Evolutionary conservation across 2,888 invertebrate species (phyloP).

Genomic region (Drosophila hamatofila): DNA sequence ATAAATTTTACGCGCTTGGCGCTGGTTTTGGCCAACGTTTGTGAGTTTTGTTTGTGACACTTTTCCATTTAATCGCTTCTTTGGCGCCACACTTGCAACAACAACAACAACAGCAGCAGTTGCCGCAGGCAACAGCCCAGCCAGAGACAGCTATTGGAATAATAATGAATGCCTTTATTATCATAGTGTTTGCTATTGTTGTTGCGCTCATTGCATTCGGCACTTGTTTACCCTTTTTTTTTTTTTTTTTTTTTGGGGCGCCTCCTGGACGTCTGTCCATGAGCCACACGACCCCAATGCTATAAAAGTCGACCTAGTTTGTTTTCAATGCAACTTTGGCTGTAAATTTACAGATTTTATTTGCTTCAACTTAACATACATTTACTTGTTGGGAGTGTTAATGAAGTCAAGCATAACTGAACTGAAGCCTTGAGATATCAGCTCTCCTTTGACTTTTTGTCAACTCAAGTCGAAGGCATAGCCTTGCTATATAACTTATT

Average conservation of each 20-base stretch:
- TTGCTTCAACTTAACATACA: background rate
- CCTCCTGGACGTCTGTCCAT: slow-evolving; percentile 35
- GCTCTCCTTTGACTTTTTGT: background rate
- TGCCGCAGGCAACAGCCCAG: slow-evolving; percentile 36
- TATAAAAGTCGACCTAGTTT: slow-evolving; percentile 44
- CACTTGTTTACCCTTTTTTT: slow-evolving; percentile 59
- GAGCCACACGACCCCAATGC: slow-evolving; percentile 8
- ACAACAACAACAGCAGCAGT: slow-evolving; percentile 31
- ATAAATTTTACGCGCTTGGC: slow-evolving; percentile 51
- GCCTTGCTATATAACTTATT: background rate
- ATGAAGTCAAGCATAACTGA: background rate
- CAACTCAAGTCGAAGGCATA: background rate
- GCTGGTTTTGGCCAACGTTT: slow-evolving; percentile 42
- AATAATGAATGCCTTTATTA: slow-evolving; percentile 79
- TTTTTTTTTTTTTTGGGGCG: slow-evolving; percentile 39
- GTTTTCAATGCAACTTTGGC: slow-evolving; percentile 42
- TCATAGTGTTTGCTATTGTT: slow-evolving; percentile 61
- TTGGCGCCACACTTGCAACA: slow-evolving; percentile 75
- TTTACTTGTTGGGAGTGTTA: background rate
- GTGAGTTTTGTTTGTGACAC: slow-evolving; percentile 75
- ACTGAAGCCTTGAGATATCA: background rate
- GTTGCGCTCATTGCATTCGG: slow-evolving; percentile 33
- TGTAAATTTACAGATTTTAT: background rate
- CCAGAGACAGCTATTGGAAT: slow-evolving; percentile 67
- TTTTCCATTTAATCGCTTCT: slow-evolving; percentile 82